A percentile compares a stretch with the other conserved stretches of the same genome.
Evolutionary conservation across 30 jellyfish, hydroid and myxozoan genomes (phyloP).

Genomic region (Cassiopea andromeda): DNA sequence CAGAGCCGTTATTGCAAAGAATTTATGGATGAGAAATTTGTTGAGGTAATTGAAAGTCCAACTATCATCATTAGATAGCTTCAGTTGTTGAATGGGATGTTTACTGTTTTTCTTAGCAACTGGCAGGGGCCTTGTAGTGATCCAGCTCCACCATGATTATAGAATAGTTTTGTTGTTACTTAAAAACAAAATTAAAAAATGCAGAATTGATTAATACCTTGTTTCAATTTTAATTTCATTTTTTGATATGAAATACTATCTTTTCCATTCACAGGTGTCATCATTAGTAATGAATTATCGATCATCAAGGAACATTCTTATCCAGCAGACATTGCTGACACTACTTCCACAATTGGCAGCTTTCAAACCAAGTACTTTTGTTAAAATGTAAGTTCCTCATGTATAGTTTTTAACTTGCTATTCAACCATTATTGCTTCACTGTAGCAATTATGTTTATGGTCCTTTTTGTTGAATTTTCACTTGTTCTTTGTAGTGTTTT

Average conservation of each 20-base stretch:
- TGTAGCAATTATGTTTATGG: no score
- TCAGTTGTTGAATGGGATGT: no score
- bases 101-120: no score
- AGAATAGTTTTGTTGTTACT: no score
- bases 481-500: no score
- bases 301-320: conserved; percentile 75
- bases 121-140: no score
- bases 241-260: background rate
- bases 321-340: conserved; percentile 88
- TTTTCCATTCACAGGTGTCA: conserved; percentile 57
- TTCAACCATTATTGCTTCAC: no score
- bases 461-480: no score
- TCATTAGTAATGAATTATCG: conserved; percentile 71
- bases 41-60: conserved; percentile 54
- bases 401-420: background rate
- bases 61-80: background rate
- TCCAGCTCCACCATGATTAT: no score
- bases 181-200: no score
- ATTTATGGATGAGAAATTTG: conserved; percentile 90
- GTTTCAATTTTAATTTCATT: no score
- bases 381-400: conserved; percentile 61
- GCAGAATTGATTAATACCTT: no score
- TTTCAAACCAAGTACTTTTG: conserved; percentile 79
- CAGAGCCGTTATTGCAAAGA: conserved; percentile 96
- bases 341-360: conserved; percentile 98